Base-by-base conservation (phyloP, 2,797 vertebrate species). In the Xiphophorus birchmanni region DNA sequence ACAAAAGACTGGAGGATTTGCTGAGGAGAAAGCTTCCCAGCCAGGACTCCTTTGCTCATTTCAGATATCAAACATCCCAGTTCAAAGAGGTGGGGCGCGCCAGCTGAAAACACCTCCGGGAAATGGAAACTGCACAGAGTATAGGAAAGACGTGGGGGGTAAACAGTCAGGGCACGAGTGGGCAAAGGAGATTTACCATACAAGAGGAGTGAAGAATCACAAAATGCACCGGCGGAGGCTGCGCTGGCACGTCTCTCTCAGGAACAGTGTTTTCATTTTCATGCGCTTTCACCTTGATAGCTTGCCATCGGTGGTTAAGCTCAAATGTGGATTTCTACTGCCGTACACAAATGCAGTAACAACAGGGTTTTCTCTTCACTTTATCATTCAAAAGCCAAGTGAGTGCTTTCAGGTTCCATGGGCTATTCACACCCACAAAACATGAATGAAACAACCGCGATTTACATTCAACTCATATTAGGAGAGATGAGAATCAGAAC, bases 1-100 rank as follows among this genome's bases (percentile, higher is more conserved):
- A 90, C 89, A 93, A 91, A 88, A 88, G 85, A 87, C 84, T 73
- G 29, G 77, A 80, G 80, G 84, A 84, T 84, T 86, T 76, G 71
- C 78, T 32, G 6, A 47, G 77, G 69, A 82, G 81, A 77, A 73
- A 84, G 79, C 82, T 76, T 82, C 42, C 10, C 77, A 52, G 79
- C 75, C 72, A 67, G 37, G 74, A 74, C 83, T 65, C 26, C 7
- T 54, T 2, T 63, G 44, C 83, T 87, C 82, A 73, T 81, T 90
- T 83, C 73, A 12, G 73, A 87, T 90, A 92, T 92, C 90, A 92
- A 93, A 90, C 88, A 48, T 50, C 50, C 3, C 79, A 74, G 83
- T 89, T 90, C 88, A 87, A 86, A 88, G 81, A 80, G 77, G 80
- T 10, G 37, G 74, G 71, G 44, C 42, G 76, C 40, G 60, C 40